Conservation (phyloP, 2,888 invertebrate species). For the Hirtodrosophila alboralis region DNA sequence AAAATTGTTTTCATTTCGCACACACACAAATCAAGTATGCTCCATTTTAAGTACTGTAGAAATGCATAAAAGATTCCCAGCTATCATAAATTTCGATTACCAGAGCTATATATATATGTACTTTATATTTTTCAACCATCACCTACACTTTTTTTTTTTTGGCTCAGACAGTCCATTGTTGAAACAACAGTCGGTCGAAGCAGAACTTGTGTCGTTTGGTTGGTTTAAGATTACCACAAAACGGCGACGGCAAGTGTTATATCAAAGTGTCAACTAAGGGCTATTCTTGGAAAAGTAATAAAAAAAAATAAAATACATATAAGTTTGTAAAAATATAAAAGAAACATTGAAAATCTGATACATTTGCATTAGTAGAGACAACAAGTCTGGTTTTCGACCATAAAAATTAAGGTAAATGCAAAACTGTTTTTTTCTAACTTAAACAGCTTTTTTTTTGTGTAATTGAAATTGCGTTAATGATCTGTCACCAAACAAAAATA, state of each 20-base stretch:
- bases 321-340: conserved; percentile 12
- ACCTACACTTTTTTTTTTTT: conserved; percentile 18
- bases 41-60: neutral
- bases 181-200: conserved; percentile 21
- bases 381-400: conserved; percentile 44
- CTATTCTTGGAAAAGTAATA: conserved; percentile 44
- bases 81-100: conserved; percentile 19
- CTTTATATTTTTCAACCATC: conserved; percentile 6
- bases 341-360: conserved; percentile 10
- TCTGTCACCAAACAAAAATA: conserved; percentile 19
- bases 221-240: conserved; percentile 47
- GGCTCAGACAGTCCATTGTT: conserved; percentile 30
- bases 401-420: conserved; percentile 35
- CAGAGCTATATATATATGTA: conserved; percentile 5
- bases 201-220: conserved; percentile 39
- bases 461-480: conserved; percentile 38
- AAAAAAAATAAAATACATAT: conserved; percentile 11
- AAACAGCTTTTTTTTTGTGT: conserved; percentile 52
- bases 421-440: conserved; percentile 26
- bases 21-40: neutral
- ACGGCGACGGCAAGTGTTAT: conserved; percentile 26
- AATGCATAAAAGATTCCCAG: conserved; percentile 7
- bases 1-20: no score
- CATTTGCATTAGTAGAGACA: conserved; percentile 5
- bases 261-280: conserved; percentile 62